Evolutionary conservation across 2,797 vertebrate species (phyloP), one percentile per base, ranked within the genome.

Genomic region (Bradypus variegatus): DNA sequence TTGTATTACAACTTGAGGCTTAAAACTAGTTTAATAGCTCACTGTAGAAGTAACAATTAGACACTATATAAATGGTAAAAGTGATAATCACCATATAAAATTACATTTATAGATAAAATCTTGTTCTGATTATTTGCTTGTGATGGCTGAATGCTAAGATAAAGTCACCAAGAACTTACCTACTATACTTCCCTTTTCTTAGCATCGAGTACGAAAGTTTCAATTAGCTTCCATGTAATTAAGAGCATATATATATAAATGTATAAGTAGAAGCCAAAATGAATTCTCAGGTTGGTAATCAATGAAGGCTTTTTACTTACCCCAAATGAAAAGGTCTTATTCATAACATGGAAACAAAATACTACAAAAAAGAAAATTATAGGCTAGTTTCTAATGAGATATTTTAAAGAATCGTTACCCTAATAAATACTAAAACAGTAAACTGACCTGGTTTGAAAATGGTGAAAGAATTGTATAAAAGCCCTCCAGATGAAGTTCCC

Each of bases 241-340:
- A 80, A 5, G 23, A 25, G 48, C 6, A 76, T 89, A 58, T 19
- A 31, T 65, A 65, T 84, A 48, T 41, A 85, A n/a, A 83, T 23
- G 41, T 60, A 70, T 88, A 62, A 60, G 69, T 8, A 95, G 58
- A 85, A 78, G 67, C 13, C n/a, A 60, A 91, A 89, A 36, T 73
- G n/a, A 84, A 90, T 88, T 93, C 15, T 81, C 69, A 92, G 45
- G n/a, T 50, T 87, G 69, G 53, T 89, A 36, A 88, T 78, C 62
- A 90, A 94, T 84, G 25, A 86, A 90, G 21, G 16, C 21, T 89
- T 96, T 91, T 88, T 81, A 89, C 88, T 85, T 91, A 67, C 89
- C 23, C 23, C 64, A 88, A 91, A 67, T 29, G 81, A 38, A 90
- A 89, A 77, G 19, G 45, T 6, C 50, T 91, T 70, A 45, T 75